A percentile compares a stretch with the other conserved stretches of the same genome.
phyloP scores from a whole-genome alignment of 64 coral and sea anemone species.

The Montipora cactus region DNA sequence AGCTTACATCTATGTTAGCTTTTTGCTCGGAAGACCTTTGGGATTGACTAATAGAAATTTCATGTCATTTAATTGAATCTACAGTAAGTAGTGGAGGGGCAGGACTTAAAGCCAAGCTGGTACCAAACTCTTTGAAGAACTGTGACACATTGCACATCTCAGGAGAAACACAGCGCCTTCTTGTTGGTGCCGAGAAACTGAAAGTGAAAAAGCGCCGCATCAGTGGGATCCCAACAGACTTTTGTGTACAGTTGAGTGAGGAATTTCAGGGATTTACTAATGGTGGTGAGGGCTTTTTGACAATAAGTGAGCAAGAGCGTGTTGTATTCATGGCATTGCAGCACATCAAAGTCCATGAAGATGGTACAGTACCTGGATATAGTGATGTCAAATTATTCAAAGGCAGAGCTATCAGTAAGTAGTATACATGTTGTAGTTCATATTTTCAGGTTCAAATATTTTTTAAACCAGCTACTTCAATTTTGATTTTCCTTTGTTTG shows the following conservation, averaged over 20 bases:
- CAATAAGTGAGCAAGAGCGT: slow-evolving; percentile 65
- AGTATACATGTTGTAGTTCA: too few relatives aligned
- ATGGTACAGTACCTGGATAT: slow-evolving; percentile 87
- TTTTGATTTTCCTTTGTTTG: too few relatives aligned
- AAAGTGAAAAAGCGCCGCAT: slow-evolving; percentile 82
- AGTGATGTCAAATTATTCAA: slow-evolving; percentile 81
- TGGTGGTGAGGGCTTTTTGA: slow-evolving; percentile 79
- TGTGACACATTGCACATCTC: slow-evolving; percentile 90
- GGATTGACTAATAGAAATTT: too few relatives aligned
- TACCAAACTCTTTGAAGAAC: slow-evolving; percentile 83
- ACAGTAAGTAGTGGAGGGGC: slow-evolving; percentile 80
- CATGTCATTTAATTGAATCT: too few relatives aligned
- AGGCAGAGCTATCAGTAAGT: slow-evolving; percentile 85
- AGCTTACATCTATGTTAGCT: too few relatives aligned
- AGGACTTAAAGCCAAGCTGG: slow-evolving; percentile 70
- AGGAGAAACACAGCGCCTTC: slow-evolving; percentile 69
- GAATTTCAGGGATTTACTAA: slow-evolving; percentile 79
- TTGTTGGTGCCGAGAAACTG: slow-evolving; percentile 89
- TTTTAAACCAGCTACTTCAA: too few relatives aligned
- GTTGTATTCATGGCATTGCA: slow-evolving; percentile 82
- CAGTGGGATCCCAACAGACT: slow-evolving; percentile 77
- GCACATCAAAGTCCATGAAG: slow-evolving; percentile 65
- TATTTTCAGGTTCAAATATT: too few relatives aligned
- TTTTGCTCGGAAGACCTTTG: too few relatives aligned
- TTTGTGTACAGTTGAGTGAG: slow-evolving; percentile 63